Evolutionary conservation across 2,797 vertebrate genomes (phyloP), one percentile per base, ranked within the genome.

Genomic region (Craterocephalus amniculus): DNA sequence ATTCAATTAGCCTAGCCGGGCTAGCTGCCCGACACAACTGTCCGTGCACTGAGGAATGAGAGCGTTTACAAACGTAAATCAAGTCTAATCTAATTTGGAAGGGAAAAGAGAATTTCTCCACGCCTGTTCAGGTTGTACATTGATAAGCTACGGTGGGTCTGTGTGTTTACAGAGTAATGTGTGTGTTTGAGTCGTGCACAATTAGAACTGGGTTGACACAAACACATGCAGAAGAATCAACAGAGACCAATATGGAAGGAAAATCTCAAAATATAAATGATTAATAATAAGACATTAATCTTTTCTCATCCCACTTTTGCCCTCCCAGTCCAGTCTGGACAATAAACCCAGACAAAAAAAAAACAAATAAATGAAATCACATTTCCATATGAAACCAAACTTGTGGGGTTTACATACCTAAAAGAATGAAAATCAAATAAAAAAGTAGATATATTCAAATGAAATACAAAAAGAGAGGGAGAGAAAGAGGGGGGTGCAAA

Each of bases 381-480:
- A 83, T 66, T 80, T 91, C 89, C 87, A 93, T 91, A 91, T 92
- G 85, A 91, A 91, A 91, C 87, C 89, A 92, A 92, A 92, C 87
- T 77, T 88, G 84, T 91, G 88, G 90, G 91, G 87, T 91, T 90
- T 90, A 92, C 89, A 84, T 85, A 90, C 86, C 89, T 91, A 85
- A 88, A 89, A 87, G 79, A 43, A 85, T 87, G 51, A 27, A 87
- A 86, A 79, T 36, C 86, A 43, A 48, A 48, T n/a, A 14, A 38
- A 38, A 38, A 48, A 48, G 5, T 45, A 45, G 20, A 48, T 86
- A 82, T 65, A 64, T 72, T 69, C 14, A 74, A 88, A 83, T 78
- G 79, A 64, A 82, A 84, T 74, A 87, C 66, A 79, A 77, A 48
- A 82, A 86, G 67, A 78, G 72, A 79, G 85, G 85, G 87, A 83